Percentiles rank a stretch among this genome's conserved stretches.
Evolutionary conservation across 2,113 vertebrate species (phyloP).

Genomic region (Tachysurus vachellii): DNA sequence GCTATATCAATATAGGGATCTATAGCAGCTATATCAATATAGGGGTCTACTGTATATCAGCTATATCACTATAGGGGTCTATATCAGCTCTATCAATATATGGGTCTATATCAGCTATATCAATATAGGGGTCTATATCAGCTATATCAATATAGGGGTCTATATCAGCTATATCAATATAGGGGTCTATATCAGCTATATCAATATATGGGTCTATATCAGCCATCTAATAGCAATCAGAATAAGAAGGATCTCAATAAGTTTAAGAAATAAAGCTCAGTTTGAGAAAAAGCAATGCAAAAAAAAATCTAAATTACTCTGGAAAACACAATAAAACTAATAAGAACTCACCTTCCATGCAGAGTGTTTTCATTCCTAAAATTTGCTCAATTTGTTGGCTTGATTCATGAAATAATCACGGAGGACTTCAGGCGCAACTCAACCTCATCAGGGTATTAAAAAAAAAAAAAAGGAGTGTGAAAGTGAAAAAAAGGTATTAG

Average conservation of each 20-base stretch:
- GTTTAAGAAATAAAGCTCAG: background rate
- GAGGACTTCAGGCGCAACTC: slow-evolving; percentile 16
- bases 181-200: too few relatives aligned
- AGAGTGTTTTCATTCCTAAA: background rate
- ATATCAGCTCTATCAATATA: background rate
- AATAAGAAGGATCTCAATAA: background rate
- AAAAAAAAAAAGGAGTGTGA: background rate
- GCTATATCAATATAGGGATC: too few relatives aligned
- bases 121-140: too few relatives aligned
- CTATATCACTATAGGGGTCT: too few relatives aligned
- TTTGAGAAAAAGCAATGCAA: background rate
- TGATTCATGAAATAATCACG: slow-evolving; percentile 37
- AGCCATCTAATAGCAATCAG: background rate
- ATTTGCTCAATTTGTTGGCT: background rate
- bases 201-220: background rate
- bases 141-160: too few relatives aligned
- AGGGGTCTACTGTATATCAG: too few relatives aligned
- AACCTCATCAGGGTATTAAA: background rate
- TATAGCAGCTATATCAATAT: too few relatives aligned
- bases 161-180: background rate
- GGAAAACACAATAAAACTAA: slow-evolving; percentile 12
- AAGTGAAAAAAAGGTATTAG: background rate
- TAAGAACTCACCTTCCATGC: background rate
- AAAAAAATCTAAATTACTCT: background rate
- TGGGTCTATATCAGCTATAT: too few relatives aligned